These are phyloP conservation scores for Heterocephalus glaber DNA, from an alignment of 2,113 vertebrate genomes.

Conservation along the genomic window DNA sequence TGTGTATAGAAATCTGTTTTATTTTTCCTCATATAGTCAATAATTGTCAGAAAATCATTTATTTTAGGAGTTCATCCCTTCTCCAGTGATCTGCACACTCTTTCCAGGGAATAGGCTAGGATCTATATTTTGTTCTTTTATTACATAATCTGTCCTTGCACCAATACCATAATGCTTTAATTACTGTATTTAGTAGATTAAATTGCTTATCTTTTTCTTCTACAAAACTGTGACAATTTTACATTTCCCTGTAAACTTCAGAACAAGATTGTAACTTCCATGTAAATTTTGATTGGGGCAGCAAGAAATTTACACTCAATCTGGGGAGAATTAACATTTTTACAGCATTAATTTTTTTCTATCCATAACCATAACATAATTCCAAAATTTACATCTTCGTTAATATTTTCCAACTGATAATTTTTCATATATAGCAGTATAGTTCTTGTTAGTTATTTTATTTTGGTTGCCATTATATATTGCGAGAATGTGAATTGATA, in stretches of 20 bases:
- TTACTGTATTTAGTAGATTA: neutral
- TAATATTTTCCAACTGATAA: neutral
- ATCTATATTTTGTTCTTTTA: neutral
- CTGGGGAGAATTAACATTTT: neutral
- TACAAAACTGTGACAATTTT: neutral
- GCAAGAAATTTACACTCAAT: neutral
- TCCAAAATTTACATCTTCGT: neutral
- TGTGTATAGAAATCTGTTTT: neutral
- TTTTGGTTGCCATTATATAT: constrained; percentile 9
- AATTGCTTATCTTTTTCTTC: neutral
- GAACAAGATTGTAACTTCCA: neutral
- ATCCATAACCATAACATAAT: neutral
- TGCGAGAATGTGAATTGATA: neutral
- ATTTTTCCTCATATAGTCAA: neutral
- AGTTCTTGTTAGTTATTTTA: neutral
- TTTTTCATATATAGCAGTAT: neutral
- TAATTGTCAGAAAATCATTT: neutral
- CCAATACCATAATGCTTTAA: neutral
- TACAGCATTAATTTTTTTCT: neutral
- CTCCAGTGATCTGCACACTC: neutral
- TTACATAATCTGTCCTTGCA: neutral
- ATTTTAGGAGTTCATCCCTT: neutral
- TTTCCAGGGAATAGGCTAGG: neutral
- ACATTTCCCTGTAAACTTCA: neutral
- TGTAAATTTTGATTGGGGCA: neutral